These are phyloP conservation scores for Calephelis nemesis DNA, from an alignment of 1,140 invertebrate genomes.

Conservation along the genomic window DNA sequence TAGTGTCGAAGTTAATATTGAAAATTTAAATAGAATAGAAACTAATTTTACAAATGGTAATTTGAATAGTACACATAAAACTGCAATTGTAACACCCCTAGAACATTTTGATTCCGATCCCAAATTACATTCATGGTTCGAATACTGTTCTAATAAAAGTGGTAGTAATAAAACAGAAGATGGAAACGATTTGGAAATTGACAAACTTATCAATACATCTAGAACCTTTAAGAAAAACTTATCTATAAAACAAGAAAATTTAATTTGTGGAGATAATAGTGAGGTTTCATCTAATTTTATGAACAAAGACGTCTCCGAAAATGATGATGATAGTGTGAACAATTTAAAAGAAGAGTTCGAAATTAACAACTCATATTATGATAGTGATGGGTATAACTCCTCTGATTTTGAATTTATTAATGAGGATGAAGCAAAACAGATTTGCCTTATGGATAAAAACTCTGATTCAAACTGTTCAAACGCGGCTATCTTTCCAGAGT, in stretches of 20 bases:
- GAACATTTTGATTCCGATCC: too few species aligned
- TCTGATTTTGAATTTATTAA: constrained; percentile 62
- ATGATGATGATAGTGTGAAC: neutral
- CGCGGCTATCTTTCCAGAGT: neutral
- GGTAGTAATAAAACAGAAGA: too few species aligned
- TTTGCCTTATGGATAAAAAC: constrained; percentile 25
- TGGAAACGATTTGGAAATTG: too few species aligned
- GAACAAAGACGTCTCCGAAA: neutral
- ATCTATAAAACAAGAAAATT: neutral
- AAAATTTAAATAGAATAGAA: too few species aligned
- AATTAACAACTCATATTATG: neutral
- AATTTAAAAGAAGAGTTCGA: neutral
- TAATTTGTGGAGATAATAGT: too few species aligned
- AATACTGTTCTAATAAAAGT: too few species aligned
- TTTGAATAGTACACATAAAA: too few species aligned
- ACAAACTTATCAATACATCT: neutral
- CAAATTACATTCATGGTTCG: too few species aligned
- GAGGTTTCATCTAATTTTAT: neutral
- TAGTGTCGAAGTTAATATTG: too few species aligned
- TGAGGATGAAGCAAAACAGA: constrained; percentile 43
- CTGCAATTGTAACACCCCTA: too few species aligned
- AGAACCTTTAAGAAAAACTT: neutral
- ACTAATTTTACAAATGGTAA: too few species aligned
- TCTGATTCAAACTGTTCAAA: constrained; percentile 1
- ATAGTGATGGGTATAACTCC: constrained; percentile 39